Evolutionary conservation across 2,888 invertebrate genomes (phyloP), one percentile per base, ranked within the genome.

Genomic region (Conchocele bisecta): DNA sequence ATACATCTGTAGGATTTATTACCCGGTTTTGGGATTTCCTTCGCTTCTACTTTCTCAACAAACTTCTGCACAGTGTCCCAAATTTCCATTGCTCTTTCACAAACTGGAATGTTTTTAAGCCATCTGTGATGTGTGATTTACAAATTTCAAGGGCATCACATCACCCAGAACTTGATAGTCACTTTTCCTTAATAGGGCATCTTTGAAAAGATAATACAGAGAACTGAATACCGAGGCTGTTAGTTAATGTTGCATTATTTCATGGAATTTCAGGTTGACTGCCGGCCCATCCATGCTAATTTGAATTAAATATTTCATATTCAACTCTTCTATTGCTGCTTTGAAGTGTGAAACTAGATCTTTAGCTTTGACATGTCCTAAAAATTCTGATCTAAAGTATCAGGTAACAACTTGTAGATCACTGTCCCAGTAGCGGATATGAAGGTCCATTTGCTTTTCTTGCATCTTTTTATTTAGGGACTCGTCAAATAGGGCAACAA

Each of bases 131-230:
- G 70, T 33, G 35, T 74, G 74, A 37, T 35, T 24, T 13, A 53
- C 51, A 33, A 53, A 54, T 60, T 86, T 85, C 20, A 79, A 26
- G 24, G 86, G 83, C 57, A 86, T 83, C 53, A 69, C 7, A 20
- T 64, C 35, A 35, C 67, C 77, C 15, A 29, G 15, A 22, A 53
- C 46, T 7, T 66, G 78, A 51, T 81, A 89, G 50, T 85, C 83
- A 15, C 73, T 79, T 59, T 80, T 61, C 53, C 84, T 75, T 31
- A 83, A 76, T 39, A 88, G 83, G 11, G 78, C 73, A 63, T 88
- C 83, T 54, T 86, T 82, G 54, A 88, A 88, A 15, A 87, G 59
- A 41, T 82, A 71, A 46, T 83, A 84, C 22, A 80, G 15, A 44
- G 77, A 63, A 29, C 68, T 60, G 35, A 89, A 69, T 64, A 85